These are phyloP conservation scores for Drosophila emarginata DNA, from an alignment of 2,888 invertebrate genomes.

Conservation along the genomic window DNA sequence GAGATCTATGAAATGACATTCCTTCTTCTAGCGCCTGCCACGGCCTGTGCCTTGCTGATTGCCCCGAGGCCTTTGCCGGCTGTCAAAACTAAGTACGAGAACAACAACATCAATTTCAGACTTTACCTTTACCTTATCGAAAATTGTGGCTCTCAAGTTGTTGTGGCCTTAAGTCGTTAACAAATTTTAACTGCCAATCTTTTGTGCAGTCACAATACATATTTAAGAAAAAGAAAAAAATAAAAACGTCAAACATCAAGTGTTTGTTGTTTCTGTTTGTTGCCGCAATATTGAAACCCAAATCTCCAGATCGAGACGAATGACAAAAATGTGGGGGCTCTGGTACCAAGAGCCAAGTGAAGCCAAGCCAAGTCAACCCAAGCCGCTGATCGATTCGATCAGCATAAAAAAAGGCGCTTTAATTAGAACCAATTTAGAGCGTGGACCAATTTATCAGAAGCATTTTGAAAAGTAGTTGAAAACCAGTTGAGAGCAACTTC, in stretches of 20 bases:
- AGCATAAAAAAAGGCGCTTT: constrained; percentile 64
- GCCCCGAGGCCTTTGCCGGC: constrained; percentile 55
- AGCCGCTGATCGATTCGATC: constrained; percentile 69
- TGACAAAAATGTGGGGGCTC: constrained; percentile 58
- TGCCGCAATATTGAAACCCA: constrained; percentile 32
- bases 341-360: neutral
- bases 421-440: constrained; percentile 76
- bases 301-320: constrained; percentile 53
- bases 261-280: constrained; percentile 58
- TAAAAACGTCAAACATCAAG: constrained; percentile 65
- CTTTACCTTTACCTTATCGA: constrained; percentile 49
- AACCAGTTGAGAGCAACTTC: constrained; percentile 74
- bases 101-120: constrained; percentile 33
- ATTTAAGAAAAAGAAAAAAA: constrained; percentile 7
- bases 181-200: constrained; percentile 68
- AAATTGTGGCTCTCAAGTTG: constrained; percentile 58
- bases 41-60: constrained; percentile 18
- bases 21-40: constrained; percentile 61
- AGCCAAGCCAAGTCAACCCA: constrained; percentile 20
- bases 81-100: constrained; percentile 62
- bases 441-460: constrained; percentile 75
- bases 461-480: constrained; percentile 76
- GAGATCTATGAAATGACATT: constrained; percentile 58
- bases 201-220: constrained; percentile 59
- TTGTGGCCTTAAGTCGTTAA: constrained; percentile 71